A percentile compares a stretch with the other conserved stretches of the same genome.
These are phyloP conservation scores for Congeria kusceri DNA, from an alignment of 2,888 invertebrate genomes.

Conservation along the genomic window DNA sequence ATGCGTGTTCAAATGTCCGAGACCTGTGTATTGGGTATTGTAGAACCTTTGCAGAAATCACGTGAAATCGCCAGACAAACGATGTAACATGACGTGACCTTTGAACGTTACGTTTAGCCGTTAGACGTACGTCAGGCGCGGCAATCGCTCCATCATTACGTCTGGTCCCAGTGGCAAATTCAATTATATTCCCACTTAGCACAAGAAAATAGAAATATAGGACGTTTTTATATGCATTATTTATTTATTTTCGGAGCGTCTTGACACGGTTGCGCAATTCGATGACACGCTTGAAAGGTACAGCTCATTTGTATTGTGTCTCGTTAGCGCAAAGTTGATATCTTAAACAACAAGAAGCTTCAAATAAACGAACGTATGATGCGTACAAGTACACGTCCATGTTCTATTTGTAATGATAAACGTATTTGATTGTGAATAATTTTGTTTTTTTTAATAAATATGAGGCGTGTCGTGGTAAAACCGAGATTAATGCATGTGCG, in stretches of 20 bases:
- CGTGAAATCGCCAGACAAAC: conserved; percentile 35
- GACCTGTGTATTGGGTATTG: background rate
- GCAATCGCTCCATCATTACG: conserved; percentile 47
- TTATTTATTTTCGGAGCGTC: conserved; percentile 42
- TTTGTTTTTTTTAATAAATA: too few species aligned
- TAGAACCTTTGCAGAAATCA: too few species aligned
- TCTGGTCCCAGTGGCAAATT: conserved; percentile 61
- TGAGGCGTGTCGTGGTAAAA: too few species aligned
- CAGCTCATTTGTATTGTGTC: background rate
- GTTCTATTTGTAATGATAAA: too few species aligned
- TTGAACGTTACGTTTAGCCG: conserved; percentile 34
- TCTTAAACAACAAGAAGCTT: too few species aligned
- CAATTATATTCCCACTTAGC: conserved; percentile 57
- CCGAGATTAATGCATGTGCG: too few species aligned
- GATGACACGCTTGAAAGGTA: conserved; percentile 16
- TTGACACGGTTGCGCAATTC: conserved; percentile 21
- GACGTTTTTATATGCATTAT: conserved; percentile 56
- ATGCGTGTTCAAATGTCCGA: background rate
- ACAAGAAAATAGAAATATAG: conserved; percentile 53
- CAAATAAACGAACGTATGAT: too few species aligned
- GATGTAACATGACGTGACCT: conserved; percentile 53
- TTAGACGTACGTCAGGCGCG: conserved; percentile 23
- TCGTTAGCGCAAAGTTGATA: too few species aligned
- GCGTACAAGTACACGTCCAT: too few species aligned
- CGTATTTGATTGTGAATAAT: too few species aligned